A percentile compares a stretch with the other conserved stretches of the same genome.
phyloP scores from a whole-genome alignment of 2,113 vertebrate species.

The Cranoglanis bouderius region DNA sequence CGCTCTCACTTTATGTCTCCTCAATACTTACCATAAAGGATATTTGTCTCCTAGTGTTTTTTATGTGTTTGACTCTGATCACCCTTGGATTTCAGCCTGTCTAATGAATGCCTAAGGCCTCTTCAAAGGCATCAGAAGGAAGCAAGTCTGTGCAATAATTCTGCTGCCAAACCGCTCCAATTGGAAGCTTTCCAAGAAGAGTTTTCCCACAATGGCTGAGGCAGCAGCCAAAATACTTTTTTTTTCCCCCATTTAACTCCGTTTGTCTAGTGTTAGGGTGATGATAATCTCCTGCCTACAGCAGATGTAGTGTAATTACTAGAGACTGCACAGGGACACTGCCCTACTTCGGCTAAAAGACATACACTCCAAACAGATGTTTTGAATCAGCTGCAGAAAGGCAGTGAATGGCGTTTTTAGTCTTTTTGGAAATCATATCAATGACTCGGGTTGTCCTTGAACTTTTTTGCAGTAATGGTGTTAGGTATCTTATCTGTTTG shows the following conservation, averaged over 20 bases:
- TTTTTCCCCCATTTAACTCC: constrained; percentile 28
- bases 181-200: constrained; percentile 49
- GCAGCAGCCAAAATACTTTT: constrained; percentile 40
- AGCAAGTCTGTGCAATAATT: constrained; percentile 45
- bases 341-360: constrained; percentile 34
- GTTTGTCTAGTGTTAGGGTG: constrained; percentile 49
- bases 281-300: constrained; percentile 53
- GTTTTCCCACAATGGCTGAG: constrained; percentile 43
- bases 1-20: constrained; percentile 35
- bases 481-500: constrained; percentile 32
- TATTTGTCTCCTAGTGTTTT: constrained; percentile 25
- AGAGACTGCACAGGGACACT: constrained; percentile 37
- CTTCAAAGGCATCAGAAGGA: constrained; percentile 53
- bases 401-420: neutral
- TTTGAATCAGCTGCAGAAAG: constrained; percentile 30
- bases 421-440: constrained; percentile 33
- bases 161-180: constrained; percentile 45
- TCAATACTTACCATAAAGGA: constrained; percentile 24
- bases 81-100: constrained; percentile 40
- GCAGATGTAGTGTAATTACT: constrained; percentile 51
- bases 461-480: neutral
- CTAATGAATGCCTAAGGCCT: constrained; percentile 46
- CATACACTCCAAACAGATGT: constrained; percentile 45
- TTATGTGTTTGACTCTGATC: constrained; percentile 51
- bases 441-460: constrained; percentile 15